Base-by-base conservation (phyloP, 2,113 vertebrate species). In the Potamarius usumacintae region DNA sequence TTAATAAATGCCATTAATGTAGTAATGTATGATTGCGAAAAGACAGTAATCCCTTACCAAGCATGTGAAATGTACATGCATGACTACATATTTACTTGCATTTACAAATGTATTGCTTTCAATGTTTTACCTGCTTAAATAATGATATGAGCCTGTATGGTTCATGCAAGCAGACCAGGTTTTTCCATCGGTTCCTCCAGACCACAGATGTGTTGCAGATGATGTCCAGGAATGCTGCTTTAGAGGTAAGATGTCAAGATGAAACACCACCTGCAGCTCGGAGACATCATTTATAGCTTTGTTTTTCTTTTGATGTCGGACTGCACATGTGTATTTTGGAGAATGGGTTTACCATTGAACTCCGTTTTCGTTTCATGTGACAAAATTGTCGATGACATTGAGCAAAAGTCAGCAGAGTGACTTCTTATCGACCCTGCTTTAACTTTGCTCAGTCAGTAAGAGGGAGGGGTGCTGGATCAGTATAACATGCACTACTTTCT, bases 171-270 rank as follows among this genome's bases (percentile, higher is more conserved):
- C 78, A 42, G 78, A 58, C 53, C 53, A 82, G 78, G 27, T 60
- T 22, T 82, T 22, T 55, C 77, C 58, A 34, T 52, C 7, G 7
- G 2, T 76, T 82, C 74, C 20, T 10, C 30, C 8, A 48, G 58
- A 18, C 42, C 53, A 30, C 93, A 93, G 85, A 88, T 93, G 92
- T 86, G 60, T 71, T 42, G n/a, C 94, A 95, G 91, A 94, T 92
- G 92, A 88, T 81, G 30, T 89, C 0, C 83, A 89, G 93, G 93
- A 93, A 93, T 93, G 91, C 90, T 60, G 30, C 79, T 0, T 52
- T 58, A 4, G 60, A 82, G 53, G 2, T 77, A 77, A 84, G 81
- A 69, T 8, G 53, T 48, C 58, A 87, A 90, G 91, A 90, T 93
- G 89, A 92, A 89, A 92, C 83, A 76, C 69, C 20, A 67, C 83